phyloP scores from a whole-genome alignment of 2,888 invertebrate species.

The Perithous albicinctus region DNA sequence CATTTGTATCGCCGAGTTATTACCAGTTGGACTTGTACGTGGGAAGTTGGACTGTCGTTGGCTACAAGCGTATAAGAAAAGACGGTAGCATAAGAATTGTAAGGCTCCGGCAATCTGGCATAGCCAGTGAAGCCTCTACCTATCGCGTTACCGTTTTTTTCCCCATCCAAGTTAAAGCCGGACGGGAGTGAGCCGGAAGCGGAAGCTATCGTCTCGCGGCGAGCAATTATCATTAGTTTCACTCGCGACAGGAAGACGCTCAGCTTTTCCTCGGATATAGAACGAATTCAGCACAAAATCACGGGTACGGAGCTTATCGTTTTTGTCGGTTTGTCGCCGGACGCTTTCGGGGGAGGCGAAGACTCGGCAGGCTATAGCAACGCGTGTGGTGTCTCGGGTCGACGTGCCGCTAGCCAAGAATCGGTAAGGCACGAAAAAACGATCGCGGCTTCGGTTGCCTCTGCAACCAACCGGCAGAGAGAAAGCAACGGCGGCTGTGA shows the following conservation, averaged over 20 bases:
- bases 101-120: constrained; percentile 8
- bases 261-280: constrained; percentile 62
- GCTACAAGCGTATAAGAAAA: constrained; percentile 68
- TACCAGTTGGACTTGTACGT: constrained; percentile 64
- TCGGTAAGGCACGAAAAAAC: constrained; percentile 55
- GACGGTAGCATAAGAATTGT: constrained; percentile 28
- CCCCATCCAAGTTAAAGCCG: constrained; percentile 72
- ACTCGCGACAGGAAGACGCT: constrained; percentile 69
- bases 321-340: constrained; percentile 24
- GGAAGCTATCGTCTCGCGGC: constrained; percentile 77
- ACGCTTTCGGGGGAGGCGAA: constrained; percentile 10
- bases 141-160: constrained; percentile 76
- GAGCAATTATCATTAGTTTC: constrained; percentile 83
- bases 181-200: constrained; percentile 74
- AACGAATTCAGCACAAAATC: constrained; percentile 70
- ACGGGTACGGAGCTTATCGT: constrained; percentile 34
- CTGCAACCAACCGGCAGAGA: too few species aligned
- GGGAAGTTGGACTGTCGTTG: constrained; percentile 62
- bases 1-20: constrained; percentile 79
- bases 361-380: constrained; percentile 32
- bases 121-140: constrained; percentile 30
- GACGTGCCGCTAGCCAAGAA: constrained; percentile 55
- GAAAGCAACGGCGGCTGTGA: constrained; percentile 31
- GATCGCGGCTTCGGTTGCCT: constrained; percentile 7
- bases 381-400: constrained; percentile 44